phyloP scores from a whole-genome alignment of 2,797 vertebrate genomes.

The Onychomys torridus region DNA sequence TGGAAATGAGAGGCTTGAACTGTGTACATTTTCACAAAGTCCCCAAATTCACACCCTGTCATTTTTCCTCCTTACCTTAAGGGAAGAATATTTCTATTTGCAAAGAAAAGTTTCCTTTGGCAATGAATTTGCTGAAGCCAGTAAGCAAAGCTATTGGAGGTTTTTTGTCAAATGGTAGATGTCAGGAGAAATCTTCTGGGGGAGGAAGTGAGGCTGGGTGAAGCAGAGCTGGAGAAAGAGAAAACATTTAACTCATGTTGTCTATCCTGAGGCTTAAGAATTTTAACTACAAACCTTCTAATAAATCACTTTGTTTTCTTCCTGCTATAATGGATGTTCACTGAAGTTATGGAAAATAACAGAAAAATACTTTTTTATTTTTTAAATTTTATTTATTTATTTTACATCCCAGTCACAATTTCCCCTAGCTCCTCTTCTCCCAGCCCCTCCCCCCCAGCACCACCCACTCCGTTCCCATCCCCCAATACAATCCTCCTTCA shows the following conservation, averaged over 20 bases:
- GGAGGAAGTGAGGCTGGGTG: neutral
- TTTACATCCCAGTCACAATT: neutral
- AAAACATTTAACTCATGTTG: slow-evolving; percentile 33
- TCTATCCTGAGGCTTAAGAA: neutral
- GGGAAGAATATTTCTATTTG: slow-evolving; percentile 32
- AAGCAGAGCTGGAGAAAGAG: neutral
- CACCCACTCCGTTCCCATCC: neutral
- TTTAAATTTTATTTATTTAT: neutral
- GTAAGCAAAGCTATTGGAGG: neutral
- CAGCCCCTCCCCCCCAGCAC: rapidly evolving
- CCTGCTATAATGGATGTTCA: neutral
- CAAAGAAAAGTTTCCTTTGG: slow-evolving; percentile 15
- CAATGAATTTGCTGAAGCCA: slow-evolving; percentile 34
- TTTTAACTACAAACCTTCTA: slow-evolving; percentile 8
- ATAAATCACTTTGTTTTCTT: slow-evolving; percentile 58
- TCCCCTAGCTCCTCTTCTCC: neutral
- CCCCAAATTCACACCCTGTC: neutral
- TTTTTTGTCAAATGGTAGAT: neutral
- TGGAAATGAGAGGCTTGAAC: slow-evolving; percentile 11
- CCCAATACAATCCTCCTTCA: neutral
- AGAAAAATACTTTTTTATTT: neutral
- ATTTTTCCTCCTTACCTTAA: neutral
- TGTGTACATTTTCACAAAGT: neutral
- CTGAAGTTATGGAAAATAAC: neutral
- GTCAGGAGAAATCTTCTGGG: slow-evolving; percentile 11